Evolutionary conservation across 1,140 invertebrate species (phyloP).

Genomic region (Drosophila seguyi): DNA sequence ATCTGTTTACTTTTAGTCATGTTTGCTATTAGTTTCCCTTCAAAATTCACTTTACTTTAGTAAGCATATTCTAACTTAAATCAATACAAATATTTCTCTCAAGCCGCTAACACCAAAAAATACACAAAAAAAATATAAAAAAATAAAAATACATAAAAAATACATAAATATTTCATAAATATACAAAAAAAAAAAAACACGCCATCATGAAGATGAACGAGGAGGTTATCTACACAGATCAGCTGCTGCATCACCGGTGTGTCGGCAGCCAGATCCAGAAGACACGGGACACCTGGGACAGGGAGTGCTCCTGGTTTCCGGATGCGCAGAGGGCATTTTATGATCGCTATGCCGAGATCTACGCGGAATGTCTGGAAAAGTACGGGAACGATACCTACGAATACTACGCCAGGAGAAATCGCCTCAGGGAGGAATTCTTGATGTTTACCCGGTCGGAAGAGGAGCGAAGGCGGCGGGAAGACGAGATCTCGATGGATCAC

Average conservation of each 20-base stretch:
- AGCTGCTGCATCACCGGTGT: slow-evolving; percentile 34
- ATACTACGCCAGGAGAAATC: slow-evolving; percentile 31
- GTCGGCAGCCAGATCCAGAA: slow-evolving; percentile 7
- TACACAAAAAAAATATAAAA: background rate
- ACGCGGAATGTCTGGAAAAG: slow-evolving; percentile 28
- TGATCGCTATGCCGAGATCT: slow-evolving; percentile 23
- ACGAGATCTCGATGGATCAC: slow-evolving; percentile 26
- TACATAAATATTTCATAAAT: too few relatives aligned
- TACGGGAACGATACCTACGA: slow-evolving; percentile 43
- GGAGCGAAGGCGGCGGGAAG: background rate
- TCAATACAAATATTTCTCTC: background rate
- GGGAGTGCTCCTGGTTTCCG: slow-evolving; percentile 38
- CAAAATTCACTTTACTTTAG: background rate
- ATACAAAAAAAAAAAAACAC: background rate
- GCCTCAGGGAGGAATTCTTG: background rate
- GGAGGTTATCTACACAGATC: slow-evolving; percentile 28
- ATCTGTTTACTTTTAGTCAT: background rate
- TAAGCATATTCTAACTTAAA: background rate
- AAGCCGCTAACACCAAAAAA: background rate
- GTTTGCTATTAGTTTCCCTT: background rate
- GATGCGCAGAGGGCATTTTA: slow-evolving; percentile 14
- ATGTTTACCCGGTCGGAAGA: background rate
- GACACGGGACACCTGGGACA: slow-evolving; percentile 23
- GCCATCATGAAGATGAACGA: slow-evolving; percentile 9
- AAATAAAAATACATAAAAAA: too few relatives aligned